Evolutionary conservation across 2,888 invertebrate genomes (phyloP).

Genomic region (Ornithoptera priamus): DNA sequence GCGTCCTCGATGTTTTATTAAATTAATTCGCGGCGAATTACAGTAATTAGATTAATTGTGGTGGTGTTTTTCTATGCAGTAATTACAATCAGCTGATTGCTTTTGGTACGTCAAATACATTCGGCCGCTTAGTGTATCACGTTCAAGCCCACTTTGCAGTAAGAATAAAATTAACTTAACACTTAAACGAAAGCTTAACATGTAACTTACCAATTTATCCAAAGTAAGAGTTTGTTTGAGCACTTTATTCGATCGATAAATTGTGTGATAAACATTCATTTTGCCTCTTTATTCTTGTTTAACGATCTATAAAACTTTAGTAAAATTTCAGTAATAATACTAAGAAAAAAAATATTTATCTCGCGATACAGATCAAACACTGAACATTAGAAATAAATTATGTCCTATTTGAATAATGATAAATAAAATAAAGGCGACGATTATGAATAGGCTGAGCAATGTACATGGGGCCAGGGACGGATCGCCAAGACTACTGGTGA

Average conservation of each 20-base stretch:
- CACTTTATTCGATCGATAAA: slow-evolving; percentile 50
- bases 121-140: slow-evolving; percentile 7
- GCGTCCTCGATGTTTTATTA: slow-evolving; percentile 35
- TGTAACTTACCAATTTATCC: slow-evolving; percentile 58
- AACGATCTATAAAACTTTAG: not conserved
- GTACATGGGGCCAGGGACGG: slow-evolving; percentile 49
- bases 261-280: slow-evolving; percentile 66
- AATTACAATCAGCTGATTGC: slow-evolving; percentile 63
- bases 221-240: slow-evolving; percentile 50
- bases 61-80: slow-evolving; percentile 17
- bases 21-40: slow-evolving; percentile 28
- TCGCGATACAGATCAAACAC: not conserved
- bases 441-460: slow-evolving; percentile 51
- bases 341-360: not conserved
- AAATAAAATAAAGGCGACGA: slow-evolving; percentile 40
- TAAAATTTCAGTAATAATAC: not conserved
- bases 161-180: not conserved
- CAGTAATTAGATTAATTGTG: slow-evolving; percentile 19
- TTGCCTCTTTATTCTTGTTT: slow-evolving; percentile 37
- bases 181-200: not conserved
- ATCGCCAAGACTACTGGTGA: slow-evolving; percentile 54
- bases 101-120: slow-evolving; percentile 48
- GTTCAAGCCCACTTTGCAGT: slow-evolving; percentile 1
- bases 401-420: not conserved
- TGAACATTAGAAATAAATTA: slow-evolving; percentile 7